Percentiles rank a stretch among this genome's conserved stretches.
phyloP scores from a whole-genome alignment of 2,797 vertebrate genomes.

The Mus minutoides region DNA sequence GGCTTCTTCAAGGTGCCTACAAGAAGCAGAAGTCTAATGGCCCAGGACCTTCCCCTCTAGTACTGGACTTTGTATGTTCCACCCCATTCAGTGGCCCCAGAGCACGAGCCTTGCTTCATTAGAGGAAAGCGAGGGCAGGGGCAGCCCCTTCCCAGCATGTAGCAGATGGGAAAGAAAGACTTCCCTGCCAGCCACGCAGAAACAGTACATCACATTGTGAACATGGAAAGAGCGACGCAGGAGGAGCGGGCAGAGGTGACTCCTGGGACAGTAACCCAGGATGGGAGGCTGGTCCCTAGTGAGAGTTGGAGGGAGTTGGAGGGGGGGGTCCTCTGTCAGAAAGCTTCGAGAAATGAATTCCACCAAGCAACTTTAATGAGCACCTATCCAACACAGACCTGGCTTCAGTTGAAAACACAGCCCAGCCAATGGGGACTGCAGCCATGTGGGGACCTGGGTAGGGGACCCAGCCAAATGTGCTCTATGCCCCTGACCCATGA shows the following conservation, averaged over 20 bases:
- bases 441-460: background rate
- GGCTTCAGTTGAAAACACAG: slow-evolving; percentile 3
- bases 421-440: background rate
- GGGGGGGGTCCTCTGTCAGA: background rate
- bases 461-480: background rate
- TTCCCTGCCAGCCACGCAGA: background rate
- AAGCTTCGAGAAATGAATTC: background rate
- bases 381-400: background rate
- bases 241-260: background rate
- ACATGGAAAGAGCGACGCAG: background rate
- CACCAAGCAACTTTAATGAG: background rate
- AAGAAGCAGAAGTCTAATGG: background rate
- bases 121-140: background rate
- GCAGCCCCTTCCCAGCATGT: background rate
- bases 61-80: background rate
- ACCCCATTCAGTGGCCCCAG: too few species aligned
- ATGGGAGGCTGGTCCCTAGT: background rate
- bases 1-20: background rate
- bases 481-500: background rate
- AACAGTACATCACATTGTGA: background rate
- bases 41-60: background rate
- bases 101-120: background rate
- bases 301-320: background rate
- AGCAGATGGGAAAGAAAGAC: background rate
- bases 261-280: background rate